Percentiles rank a stretch among this genome's conserved stretches.
Evolutionary conservation across 2,888 invertebrate genomes (phyloP).

Genomic region (Drosophila neonasuta): DNA sequence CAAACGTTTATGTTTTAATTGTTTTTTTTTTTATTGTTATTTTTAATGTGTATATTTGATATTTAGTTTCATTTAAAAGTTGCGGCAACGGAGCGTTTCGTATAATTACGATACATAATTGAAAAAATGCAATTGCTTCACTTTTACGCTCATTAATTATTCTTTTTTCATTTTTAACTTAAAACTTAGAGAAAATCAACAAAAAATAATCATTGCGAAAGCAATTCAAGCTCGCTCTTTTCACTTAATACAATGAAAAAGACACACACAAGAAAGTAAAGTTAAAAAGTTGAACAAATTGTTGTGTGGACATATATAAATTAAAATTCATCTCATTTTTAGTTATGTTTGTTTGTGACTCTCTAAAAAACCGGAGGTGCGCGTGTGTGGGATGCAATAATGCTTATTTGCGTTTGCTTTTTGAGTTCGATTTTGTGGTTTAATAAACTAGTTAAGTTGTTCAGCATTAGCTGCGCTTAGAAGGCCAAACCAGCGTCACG

Average conservation of each 20-base stretch:
- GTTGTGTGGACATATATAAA: constrained; percentile 6
- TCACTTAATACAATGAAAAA: constrained; percentile 56
- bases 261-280: constrained; percentile 37
- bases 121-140: constrained; percentile 80
- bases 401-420: constrained; percentile 66
- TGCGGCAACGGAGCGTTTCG: constrained; percentile 69
- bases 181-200: constrained; percentile 78
- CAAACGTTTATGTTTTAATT: constrained; percentile 38
- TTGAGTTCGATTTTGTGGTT: constrained; percentile 65
- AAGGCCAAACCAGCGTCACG: constrained; percentile 97
- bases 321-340: constrained; percentile 10
- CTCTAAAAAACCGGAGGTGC: constrained; percentile 56
- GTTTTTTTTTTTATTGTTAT: constrained; percentile 29
- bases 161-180: constrained; percentile 45
- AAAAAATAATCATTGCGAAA: constrained; percentile 61
- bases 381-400: constrained; percentile 48
- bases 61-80: constrained; percentile 67
- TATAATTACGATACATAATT: constrained; percentile 70
- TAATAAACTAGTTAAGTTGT: constrained; percentile 71
- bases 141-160: constrained; percentile 64
- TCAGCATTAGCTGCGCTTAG: constrained; percentile 82
- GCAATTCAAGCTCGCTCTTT: constrained; percentile 62
- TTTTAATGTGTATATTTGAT: constrained; percentile 61
- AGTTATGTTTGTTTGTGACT: constrained; percentile 9
- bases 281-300: constrained; percentile 48